Percentiles rank a stretch among this genome's conserved stretches.
These are phyloP conservation scores for Augochlorella aurata DNA, from an alignment of 2,888 invertebrate species.

Conservation along the genomic window DNA sequence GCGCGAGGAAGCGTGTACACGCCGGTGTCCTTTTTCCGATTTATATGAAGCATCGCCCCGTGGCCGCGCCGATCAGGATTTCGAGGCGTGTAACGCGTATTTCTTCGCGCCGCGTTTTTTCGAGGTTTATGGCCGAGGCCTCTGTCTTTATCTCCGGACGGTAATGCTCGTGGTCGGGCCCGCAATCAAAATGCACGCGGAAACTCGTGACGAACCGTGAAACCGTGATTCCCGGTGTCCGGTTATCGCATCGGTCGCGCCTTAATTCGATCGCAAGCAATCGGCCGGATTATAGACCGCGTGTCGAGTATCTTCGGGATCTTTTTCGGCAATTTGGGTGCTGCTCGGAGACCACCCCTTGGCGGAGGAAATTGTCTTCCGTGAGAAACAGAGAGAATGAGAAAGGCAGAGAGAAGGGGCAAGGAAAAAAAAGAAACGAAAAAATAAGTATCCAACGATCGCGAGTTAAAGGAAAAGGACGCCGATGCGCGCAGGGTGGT, in stretches of 20 bases:
- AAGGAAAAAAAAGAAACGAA: too few species aligned
- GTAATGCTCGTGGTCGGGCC: conserved; percentile 1
- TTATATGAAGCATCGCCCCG: conserved; percentile 60
- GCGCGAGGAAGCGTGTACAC: conserved; percentile 21
- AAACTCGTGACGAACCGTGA: conserved; percentile 34
- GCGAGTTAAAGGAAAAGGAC: conserved; percentile 24
- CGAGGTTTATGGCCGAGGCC: conserved; percentile 31
- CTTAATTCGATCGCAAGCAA: conserved; percentile 10
- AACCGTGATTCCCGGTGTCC: conserved; percentile 36
- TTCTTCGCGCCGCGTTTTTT: conserved; percentile 41
- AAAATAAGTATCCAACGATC: background rate
- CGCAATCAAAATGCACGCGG: conserved; percentile 9
- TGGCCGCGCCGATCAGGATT: conserved; percentile 56
- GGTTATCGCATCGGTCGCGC: conserved; percentile 6
- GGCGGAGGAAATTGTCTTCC: background rate
- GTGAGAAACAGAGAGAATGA: background rate
- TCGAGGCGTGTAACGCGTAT: conserved; percentile 52
- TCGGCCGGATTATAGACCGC: conserved; percentile 9
- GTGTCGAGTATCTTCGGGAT: background rate
- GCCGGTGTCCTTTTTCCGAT: conserved; percentile 54
- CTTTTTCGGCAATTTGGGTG: conserved; percentile 2
- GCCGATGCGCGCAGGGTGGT: conserved; percentile 54
- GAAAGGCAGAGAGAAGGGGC: too few species aligned
- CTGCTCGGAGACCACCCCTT: background rate
- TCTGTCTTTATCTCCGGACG: conserved; percentile 30